Evolutionary conservation across 2,888 invertebrate species (phyloP).

Genomic region (Acronicta alni): DNA sequence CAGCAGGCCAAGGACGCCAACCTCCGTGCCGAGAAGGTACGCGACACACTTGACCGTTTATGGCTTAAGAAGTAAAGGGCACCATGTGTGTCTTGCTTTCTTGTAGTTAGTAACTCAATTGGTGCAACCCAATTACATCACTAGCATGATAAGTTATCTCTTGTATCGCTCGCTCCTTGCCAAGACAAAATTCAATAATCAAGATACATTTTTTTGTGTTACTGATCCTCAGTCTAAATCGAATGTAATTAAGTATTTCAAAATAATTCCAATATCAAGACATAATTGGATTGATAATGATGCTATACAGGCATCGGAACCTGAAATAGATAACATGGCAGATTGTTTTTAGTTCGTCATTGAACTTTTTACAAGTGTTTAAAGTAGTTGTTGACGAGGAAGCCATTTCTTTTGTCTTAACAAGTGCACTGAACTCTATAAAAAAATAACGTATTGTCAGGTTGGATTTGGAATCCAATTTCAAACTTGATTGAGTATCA

Average conservation of each 20-base stretch:
- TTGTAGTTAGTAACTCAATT: constrained; percentile 33
- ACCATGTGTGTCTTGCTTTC: constrained; percentile 35
- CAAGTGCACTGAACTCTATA: constrained; percentile 33
- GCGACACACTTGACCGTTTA: constrained; percentile 52
- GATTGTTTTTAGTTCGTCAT: constrained; percentile 3
- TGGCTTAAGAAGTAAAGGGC: constrained; percentile 57
- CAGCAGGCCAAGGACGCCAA: constrained; percentile 98
- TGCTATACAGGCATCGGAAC: not conserved
- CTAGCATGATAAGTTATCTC: constrained; percentile 3
- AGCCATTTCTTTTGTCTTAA: constrained; percentile 24
- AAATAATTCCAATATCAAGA: not conserved
- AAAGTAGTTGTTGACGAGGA: constrained; percentile 5
- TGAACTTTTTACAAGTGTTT: constrained; percentile 12
- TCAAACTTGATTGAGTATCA: constrained; percentile 19
- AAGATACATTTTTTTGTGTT: no score
- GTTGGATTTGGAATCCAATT: constrained; percentile 27
- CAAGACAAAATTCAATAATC: no score
- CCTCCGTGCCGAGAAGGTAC: constrained; percentile 95
- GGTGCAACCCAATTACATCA: constrained; percentile 20
- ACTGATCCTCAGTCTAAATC: not conserved
- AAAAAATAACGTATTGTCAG: constrained; percentile 19
- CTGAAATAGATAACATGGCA: not conserved
- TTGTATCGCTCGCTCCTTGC: no score
- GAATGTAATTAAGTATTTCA: not conserved
- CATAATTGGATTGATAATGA: not conserved